These are phyloP conservation scores for Grapholita molesta DNA, from an alignment of 1,140 invertebrate genomes.

Conservation along the genomic window DNA sequence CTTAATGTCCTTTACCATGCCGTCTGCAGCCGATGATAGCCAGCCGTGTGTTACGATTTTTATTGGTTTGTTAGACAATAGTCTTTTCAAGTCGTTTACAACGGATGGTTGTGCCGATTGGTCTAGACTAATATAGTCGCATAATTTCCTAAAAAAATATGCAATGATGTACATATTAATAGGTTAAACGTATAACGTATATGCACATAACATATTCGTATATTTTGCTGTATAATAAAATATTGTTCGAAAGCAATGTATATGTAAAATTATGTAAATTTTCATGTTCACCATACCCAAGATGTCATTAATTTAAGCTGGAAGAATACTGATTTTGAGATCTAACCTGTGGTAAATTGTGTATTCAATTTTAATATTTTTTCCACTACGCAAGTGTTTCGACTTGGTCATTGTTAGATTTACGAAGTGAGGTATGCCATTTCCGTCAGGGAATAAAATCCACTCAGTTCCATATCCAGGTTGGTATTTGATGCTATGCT, in stretches of 20 bases:
- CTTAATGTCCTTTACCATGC: constrained; percentile 25
- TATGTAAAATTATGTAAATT: too few species aligned
- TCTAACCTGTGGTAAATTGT: constrained; percentile 62
- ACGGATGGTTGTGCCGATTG: neutral
- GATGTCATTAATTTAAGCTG: too few species aligned
- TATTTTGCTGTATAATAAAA: too few species aligned
- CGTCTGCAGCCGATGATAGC: constrained; percentile 28
- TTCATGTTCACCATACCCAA: too few species aligned
- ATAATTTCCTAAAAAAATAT: too few species aligned
- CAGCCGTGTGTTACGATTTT: constrained; percentile 43
- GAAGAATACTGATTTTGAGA: too few species aligned
- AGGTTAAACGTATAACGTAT: too few species aligned
- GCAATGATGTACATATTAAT: too few species aligned
- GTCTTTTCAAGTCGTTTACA: neutral
- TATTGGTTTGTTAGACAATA: constrained; percentile 15
- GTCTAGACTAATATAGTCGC: constrained; percentile 22
- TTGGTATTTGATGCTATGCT: neutral
- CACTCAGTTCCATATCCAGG: constrained; percentile 79
- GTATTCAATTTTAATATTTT: constrained; percentile 49
- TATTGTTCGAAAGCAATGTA: too few species aligned
- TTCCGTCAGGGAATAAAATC: constrained; percentile 83
- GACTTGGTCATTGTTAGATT: constrained; percentile 44
- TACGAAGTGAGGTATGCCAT: constrained; percentile 79
- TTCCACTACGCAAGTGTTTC: constrained; percentile 27
- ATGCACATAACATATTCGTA: too few species aligned